Conservation (phyloP, 1,140 invertebrate genomes). For the Liolophura sinensis region DNA sequence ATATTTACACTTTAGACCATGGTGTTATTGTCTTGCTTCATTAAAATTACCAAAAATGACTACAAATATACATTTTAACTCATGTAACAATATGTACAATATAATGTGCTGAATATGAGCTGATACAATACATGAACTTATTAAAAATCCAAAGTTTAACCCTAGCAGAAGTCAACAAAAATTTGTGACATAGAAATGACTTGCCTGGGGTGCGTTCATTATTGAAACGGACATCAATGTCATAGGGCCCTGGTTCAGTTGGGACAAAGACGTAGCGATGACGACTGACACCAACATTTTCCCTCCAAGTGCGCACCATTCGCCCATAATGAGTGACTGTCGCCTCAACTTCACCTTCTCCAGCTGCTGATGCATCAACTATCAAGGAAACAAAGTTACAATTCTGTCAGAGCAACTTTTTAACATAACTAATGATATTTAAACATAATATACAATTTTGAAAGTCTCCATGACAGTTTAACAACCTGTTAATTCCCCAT, state of each 20-base stretch:
- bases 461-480: too few relatives aligned
- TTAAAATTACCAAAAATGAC: too few relatives aligned
- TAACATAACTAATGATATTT: too few relatives aligned
- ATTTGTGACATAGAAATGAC: constrained; percentile 1
- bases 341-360: constrained; percentile 79
- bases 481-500: too few relatives aligned
- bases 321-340: constrained; percentile 77
- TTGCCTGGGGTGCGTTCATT: constrained; percentile 61
- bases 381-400: neutral
- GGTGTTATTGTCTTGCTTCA: too few relatives aligned
- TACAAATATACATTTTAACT: too few relatives aligned
- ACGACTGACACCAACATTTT: constrained; percentile 64
- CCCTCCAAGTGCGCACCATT: constrained; percentile 72
- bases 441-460: too few relatives aligned
- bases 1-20: too few relatives aligned
- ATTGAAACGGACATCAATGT: constrained; percentile 79
- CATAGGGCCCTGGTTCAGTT: constrained; percentile 76
- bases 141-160: constrained; percentile 59
- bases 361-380: constrained; percentile 57
- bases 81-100: too few relatives aligned
- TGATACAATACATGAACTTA: constrained; percentile 41
- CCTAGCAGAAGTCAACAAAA: constrained; percentile 60
- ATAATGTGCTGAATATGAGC: too few relatives aligned
- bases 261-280: constrained; percentile 83
- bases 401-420: neutral